Base-by-base conservation (phyloP, 2,113 vertebrate species). In the Hystrix brachyura region DNA sequence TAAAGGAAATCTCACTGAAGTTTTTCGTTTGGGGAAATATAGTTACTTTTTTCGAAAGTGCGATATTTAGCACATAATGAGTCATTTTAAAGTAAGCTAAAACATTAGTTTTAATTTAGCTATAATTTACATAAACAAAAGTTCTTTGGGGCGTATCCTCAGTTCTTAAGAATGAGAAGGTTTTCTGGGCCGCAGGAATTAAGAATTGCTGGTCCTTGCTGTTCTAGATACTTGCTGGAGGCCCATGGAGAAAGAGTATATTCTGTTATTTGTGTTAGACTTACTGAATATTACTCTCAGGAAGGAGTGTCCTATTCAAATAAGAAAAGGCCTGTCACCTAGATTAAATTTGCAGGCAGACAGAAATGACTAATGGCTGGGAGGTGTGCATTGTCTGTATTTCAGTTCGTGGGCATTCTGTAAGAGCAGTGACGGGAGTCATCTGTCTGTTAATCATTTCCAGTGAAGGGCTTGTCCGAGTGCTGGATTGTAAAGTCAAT, bases 401-500 rank as follows among this genome's bases (percentile, higher is more conserved):
- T 72, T 19, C 15, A 21, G 14, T 53, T 1, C 15, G 6, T 72
- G 81, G 91, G 51, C 62, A n/a, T 96, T 97, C 87, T 72, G 76
- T 94, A 84, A 96, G 90, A 57, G 19, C 4, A 18, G 71, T 38
- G 65, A 88, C 6, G 1, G 65, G 67, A 87, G 95, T 87, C 82
- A 69, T n/a, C 76, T 34, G 23, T 87, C 90, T 91, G 90, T 92
- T 97, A 97, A 93, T 94, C 12, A 95, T 95, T 95, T 51, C 76
- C 65, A 92, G 67, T 6, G 62, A 82, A 46, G 67, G 64, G 76
- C 27, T 69, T 78, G 87, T 94, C 67, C 25, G 53, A 64, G 64
- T 80, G n/a, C 91, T 84, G 88, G 38, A 81, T 81, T 97, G 89
- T 96, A 93, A 98, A 97, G 94, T 92, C 87, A 95, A 74, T 95